A percentile compares a stretch with the other conserved stretches of the same genome.
Conservation (phyloP, 2,888 invertebrate genomes). For the Elmis aenea region DNA sequence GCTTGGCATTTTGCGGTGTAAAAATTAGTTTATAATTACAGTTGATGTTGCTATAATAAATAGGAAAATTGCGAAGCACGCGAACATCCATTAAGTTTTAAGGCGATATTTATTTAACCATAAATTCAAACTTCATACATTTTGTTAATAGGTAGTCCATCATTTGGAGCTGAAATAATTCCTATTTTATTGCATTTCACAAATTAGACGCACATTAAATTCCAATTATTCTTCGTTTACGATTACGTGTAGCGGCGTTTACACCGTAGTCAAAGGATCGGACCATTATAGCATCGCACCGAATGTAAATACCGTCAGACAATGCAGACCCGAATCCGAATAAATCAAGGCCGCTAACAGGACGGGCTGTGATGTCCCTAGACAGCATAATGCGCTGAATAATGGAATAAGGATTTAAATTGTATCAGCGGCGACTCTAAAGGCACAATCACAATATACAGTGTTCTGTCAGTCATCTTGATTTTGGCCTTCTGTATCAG, state of each 20-base stretch:
- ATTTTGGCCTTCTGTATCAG: slow-evolving; percentile 32
- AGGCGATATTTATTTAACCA: too few relatives aligned
- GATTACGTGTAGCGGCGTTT: slow-evolving; percentile 14
- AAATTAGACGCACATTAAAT: too few relatives aligned
- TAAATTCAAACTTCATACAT: too few relatives aligned
- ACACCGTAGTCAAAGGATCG: slow-evolving; percentile 13
- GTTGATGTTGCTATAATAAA: slow-evolving; percentile 7
- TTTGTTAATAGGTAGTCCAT: too few relatives aligned
- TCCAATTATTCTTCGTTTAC: too few relatives aligned
- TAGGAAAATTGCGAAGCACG: slow-evolving; percentile 8
- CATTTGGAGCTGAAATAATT: too few relatives aligned
- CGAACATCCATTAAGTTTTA: too few relatives aligned
- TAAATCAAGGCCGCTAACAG: slow-evolving; percentile 45
- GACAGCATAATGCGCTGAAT: slow-evolving; percentile 44
- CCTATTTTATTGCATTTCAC: too few relatives aligned
- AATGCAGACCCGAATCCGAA: slow-evolving; percentile 42
- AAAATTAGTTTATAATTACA: slow-evolving; percentile 9
- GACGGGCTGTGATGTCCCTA: slow-evolving; percentile 39
- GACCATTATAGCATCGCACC: slow-evolving; percentile 20
- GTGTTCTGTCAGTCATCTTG: slow-evolving; percentile 35
- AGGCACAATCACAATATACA: slow-evolving; percentile 29
- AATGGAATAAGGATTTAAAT: slow-evolving; percentile 46
- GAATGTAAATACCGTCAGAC: slow-evolving; percentile 30
- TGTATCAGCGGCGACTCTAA: slow-evolving; percentile 36
- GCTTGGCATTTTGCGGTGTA: neutral